phyloP scores from a whole-genome alignment of 2,797 vertebrate genomes.

The Cyclopterus lumpus region DNA sequence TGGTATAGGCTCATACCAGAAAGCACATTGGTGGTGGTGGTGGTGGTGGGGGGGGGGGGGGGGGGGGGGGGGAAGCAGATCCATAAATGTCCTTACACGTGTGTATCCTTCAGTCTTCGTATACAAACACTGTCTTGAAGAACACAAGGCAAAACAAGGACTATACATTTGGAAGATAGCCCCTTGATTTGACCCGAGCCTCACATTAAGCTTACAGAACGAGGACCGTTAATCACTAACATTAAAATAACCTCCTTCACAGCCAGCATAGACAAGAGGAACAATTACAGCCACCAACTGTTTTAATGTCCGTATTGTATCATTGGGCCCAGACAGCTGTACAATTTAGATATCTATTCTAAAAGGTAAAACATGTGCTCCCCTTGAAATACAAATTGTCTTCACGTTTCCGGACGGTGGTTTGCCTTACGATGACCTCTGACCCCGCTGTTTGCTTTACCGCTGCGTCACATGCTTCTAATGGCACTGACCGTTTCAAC shows the following conservation, averaged over 20 bases:
- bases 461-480: slow-evolving; percentile 3
- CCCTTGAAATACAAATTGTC: slow-evolving; percentile 11
- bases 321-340: not conserved
- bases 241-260: not conserved
- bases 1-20: not conserved
- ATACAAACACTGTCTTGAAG: not conserved
- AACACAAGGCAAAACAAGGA: not conserved
- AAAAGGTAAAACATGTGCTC: not conserved
- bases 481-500: slow-evolving; percentile 28
- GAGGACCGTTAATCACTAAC: not conserved
- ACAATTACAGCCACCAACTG: not conserved
- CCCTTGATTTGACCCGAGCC: not conserved
- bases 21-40: not conserved
- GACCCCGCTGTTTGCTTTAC: slow-evolving; percentile 19
- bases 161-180: not conserved
- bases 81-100: not conserved
- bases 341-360: not conserved
- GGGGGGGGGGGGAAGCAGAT: not conserved
- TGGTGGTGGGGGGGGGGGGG: too few species aligned
- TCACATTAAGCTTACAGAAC: not conserved
- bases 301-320: not conserved
- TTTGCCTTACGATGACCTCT: slow-evolving; percentile 17
- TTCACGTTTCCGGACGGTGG: not conserved
- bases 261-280: not conserved
- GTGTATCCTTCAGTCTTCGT: not conserved